Percentiles rank a stretch among this genome's conserved stretches.
Evolutionary conservation across 2,797 vertebrate species (phyloP).

Genomic region (Centroberyx gerrardi): DNA sequence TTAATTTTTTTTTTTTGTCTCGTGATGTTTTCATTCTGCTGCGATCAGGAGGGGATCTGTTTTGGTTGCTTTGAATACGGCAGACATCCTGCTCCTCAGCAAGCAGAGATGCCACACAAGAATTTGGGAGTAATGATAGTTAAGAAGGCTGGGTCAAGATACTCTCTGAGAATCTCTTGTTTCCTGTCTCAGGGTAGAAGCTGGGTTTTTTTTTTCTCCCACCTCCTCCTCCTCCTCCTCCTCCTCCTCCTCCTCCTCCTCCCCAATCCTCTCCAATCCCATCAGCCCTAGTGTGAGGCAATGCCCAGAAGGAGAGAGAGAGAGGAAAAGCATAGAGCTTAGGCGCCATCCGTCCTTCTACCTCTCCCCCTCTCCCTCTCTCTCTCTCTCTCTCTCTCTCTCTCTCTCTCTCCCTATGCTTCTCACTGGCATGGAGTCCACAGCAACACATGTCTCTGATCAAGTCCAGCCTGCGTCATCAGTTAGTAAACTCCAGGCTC

Average conservation of each 20-base stretch:
- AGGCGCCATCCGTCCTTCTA: constrained; percentile 80
- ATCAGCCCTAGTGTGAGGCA: constrained; percentile 67
- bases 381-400: constrained; percentile 12
- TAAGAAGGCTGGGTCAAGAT: constrained; percentile 70
- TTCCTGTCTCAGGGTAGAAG: constrained; percentile 77
- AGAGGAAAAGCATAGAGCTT: constrained; percentile 69
- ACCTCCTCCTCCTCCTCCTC: constrained; percentile 56
- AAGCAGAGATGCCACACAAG: constrained; percentile 62
- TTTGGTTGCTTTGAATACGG: constrained; percentile 24
- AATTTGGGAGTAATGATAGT: constrained; percentile 67
- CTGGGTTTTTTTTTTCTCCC: constrained; percentile 72
- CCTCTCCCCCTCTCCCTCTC: constrained; percentile 48
- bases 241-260: constrained; percentile 48
- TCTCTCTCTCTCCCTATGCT: constrained; percentile 67
- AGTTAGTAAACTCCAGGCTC: constrained; percentile 89
- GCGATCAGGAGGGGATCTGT: background rate
- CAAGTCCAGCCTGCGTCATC: constrained; percentile 89
- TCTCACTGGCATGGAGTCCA: constrained; percentile 83
- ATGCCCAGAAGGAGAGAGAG: constrained; percentile 73
- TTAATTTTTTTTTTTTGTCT: background rate
- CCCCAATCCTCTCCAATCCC: constrained; percentile 46
- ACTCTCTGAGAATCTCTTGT: constrained; percentile 73
- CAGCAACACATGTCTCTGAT: constrained; percentile 89
- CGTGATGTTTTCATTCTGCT: constrained; percentile 19
- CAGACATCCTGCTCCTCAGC: constrained; percentile 22